Base-by-base conservation (phyloP, 2,797 vertebrate species). In the Molossus alvarezi region DNA sequence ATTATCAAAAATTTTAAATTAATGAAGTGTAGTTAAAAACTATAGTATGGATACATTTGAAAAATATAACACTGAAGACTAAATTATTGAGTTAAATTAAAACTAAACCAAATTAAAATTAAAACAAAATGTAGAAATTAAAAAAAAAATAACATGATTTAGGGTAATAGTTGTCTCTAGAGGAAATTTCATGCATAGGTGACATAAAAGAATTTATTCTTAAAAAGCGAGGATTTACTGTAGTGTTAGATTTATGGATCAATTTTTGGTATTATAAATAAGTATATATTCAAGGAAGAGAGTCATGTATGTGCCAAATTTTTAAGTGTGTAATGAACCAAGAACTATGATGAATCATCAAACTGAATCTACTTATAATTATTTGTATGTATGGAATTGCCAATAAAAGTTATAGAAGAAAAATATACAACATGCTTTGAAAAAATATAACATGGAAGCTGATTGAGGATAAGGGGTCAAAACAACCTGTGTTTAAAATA, bases 201-300 rank as follows among this genome's bases (percentile, higher is more conserved):
- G 41, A 57, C 81, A 33, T 33, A 65, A 45, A 67, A 86, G 6
- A n/a, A 72, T 77, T 77, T 6, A 48, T n/a, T 92, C 12, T 76
- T 53, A 75, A 76, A 81, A 89, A 18, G 51, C 20, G 51, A n/a
- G 4, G 6, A 83, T 69, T 83, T 75, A 23, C 9, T 95, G 5
- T 76, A 29, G 15, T 69, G 5, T 86, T 80, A 10, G 41, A 58
- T 58, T 90, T 21, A 21, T 27, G 71, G 14, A 18, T 25, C 67
- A 15, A 53, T 73, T 92, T 88, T 88, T 73, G 64, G n/a, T 55
- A 48, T 58, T 87, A 81, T 37, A 72, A 84, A 79, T 48, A 92
- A 6, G 13, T 80, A n/a, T 20, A 57, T 77, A 37, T 9, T 41
- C 48, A 27, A 27, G 51, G 65, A 84, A 71, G 55, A 93, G 25